Percentiles rank a stretch among this genome's conserved stretches.
Evolutionary conservation across 2,113 vertebrate species (phyloP).

Genomic region (western clawed frog (Xenopus tropicalis)): UCB_Xtro_10.0 CM004444.2:87719501-87720000

Average conservation of each 20-base stretch:
- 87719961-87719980: no score
- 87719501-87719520: not conserved
- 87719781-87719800: not conserved
- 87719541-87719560: constrained; percentile 8
- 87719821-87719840: no score
- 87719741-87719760: not conserved
- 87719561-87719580: constrained; percentile 12
- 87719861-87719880: no score
- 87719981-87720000: no score
- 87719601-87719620: constrained; percentile 12
- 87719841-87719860: no score
- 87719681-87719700: not conserved
- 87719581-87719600: constrained; percentile 22
- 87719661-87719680: constrained; percentile 7
- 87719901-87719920: no score
- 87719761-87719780: not conserved
- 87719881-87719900: no score
- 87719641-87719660: constrained; percentile 1
- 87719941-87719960: no score
- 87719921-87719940: no score
- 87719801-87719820: no score
- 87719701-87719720: not conserved
- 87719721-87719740: constrained; percentile 11
- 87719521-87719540: not conserved
- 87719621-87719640: not conserved